Conservation (phyloP, 2,888 invertebrate genomes). For the Hypselothyrea guttata region DNA sequence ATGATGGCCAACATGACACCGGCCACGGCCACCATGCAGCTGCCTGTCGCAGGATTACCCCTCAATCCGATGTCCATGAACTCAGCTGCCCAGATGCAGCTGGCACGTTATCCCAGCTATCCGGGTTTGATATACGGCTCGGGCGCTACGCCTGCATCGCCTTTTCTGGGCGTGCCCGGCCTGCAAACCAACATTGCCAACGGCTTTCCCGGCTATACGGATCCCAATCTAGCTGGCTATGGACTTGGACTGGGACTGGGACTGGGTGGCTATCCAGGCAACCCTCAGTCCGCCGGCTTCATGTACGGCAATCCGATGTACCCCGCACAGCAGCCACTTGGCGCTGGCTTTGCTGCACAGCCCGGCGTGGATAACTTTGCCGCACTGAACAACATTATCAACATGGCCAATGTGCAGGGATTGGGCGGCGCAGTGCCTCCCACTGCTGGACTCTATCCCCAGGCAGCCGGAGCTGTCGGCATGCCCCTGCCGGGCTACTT, state of each 20-base stretch:
- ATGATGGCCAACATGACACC: slow-evolving; percentile 56
- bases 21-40: slow-evolving; percentile 14
- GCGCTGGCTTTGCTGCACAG: slow-evolving; percentile 48
- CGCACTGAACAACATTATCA: slow-evolving; percentile 48
- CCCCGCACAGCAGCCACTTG: slow-evolving; percentile 21
- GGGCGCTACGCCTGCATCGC: slow-evolving; percentile 12
- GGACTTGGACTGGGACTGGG: slow-evolving; percentile 22
- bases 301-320: slow-evolving; percentile 48
- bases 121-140: slow-evolving; percentile 38
- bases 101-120: slow-evolving; percentile 56
- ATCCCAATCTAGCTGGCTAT: slow-evolving; percentile 32
- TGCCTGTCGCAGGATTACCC: slow-evolving; percentile 32
- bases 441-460: slow-evolving; percentile 39
- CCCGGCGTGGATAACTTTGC: slow-evolving; percentile 50
- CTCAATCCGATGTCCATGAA: slow-evolving; percentile 48
- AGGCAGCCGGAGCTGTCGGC: slow-evolving; percentile 1
- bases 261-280: slow-evolving; percentile 19
- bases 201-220: slow-evolving; percentile 39
- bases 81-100: slow-evolving; percentile 44
- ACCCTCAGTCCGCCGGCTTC: slow-evolving; percentile 22
- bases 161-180: slow-evolving; percentile 37
- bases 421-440: slow-evolving; percentile 23
- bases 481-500: slow-evolving; percentile 30
- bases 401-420: slow-evolving; percentile 57
- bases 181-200: slow-evolving; percentile 49